A percentile compares a stretch with the other conserved stretches of the same genome.
Evolutionary conservation across 2,113 vertebrate genomes (phyloP).

Genomic region (Stegostoma tigrinum): DNA sequence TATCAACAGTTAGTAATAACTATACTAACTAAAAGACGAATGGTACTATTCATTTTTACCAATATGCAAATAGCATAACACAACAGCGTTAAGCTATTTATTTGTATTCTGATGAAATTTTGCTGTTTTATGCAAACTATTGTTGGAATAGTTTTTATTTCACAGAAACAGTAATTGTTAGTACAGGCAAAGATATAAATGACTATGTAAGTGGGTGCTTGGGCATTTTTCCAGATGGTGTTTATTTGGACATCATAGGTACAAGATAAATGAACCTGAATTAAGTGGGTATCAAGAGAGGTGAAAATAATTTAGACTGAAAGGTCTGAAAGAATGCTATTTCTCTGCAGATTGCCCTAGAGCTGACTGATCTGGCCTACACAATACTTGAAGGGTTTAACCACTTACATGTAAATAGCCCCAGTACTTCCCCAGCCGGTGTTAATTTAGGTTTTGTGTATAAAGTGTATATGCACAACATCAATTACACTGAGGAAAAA

Average conservation of each 20-base stretch:
- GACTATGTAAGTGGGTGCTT: slow-evolving; percentile 22
- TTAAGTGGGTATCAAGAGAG: slow-evolving; percentile 47
- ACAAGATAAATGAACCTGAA: slow-evolving; percentile 61
- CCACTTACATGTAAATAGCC: slow-evolving; percentile 42
- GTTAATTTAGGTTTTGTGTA: slow-evolving; percentile 49
- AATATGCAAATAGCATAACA: not conserved
- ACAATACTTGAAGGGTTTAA: slow-evolving; percentile 47
- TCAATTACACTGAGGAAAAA: slow-evolving; percentile 51
- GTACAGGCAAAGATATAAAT: slow-evolving; percentile 39
- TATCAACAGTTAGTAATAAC: not conserved
- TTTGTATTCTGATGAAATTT: not conserved
- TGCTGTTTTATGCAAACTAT: not conserved
- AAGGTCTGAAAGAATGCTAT: slow-evolving; percentile 43
- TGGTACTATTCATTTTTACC: not conserved
- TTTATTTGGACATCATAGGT: slow-evolving; percentile 55
- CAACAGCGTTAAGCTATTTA: not conserved
- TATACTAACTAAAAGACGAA: not conserved
- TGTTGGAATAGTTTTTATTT: not conserved
- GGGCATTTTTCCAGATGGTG: slow-evolving; percentile 50
- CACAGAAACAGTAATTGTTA: not conserved
- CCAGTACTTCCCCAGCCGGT: slow-evolving; percentile 50
- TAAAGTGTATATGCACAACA: slow-evolving; percentile 45
- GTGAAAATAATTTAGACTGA: slow-evolving; percentile 42
- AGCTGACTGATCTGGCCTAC: slow-evolving; percentile 48
- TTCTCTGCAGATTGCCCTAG: slow-evolving; percentile 47